A percentile compares a stretch with the other conserved stretches of the same genome.
These are phyloP conservation scores for Sarcophaga subvicina DNA, from an alignment of 2,888 invertebrate species.

Conservation along the genomic window DNA sequence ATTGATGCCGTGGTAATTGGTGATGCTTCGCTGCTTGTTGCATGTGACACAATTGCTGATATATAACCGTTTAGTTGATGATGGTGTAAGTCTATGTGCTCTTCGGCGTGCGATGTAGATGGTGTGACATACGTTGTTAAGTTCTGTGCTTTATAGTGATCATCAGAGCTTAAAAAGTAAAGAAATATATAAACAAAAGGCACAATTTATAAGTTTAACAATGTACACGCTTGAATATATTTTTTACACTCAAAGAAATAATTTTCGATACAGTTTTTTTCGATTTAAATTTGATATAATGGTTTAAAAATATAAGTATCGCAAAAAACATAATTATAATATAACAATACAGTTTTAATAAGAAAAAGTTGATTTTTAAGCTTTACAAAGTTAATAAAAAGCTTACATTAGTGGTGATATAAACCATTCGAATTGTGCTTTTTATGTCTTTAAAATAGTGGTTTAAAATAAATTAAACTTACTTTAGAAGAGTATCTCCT, in stretches of 20 bases:
- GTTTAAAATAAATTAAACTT: conserved; percentile 15
- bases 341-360: too few species aligned
- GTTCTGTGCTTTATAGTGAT: conserved; percentile 32
- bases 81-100: conserved; percentile 56
- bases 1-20: conserved; percentile 64
- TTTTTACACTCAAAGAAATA: background rate
- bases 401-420: background rate
- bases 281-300: background rate
- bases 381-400: background rate
- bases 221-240: background rate
- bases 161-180: conserved; percentile 63
- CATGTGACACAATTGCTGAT: conserved; percentile 73
- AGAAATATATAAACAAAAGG: conserved; percentile 1
- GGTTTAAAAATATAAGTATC: background rate
- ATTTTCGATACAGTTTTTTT: background rate
- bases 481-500: conserved; percentile 21
- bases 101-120: conserved; percentile 18
- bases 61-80: conserved; percentile 43
- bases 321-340: background rate
- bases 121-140: conserved; percentile 47
- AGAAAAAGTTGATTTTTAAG: background rate
- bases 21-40: conserved; percentile 67
- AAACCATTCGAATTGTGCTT: background rate
- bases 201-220: background rate
- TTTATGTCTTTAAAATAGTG: background rate